Evolutionary conservation across 1,140 invertebrate species (phyloP).

Genomic region (Zelostemma sp.): DNA sequence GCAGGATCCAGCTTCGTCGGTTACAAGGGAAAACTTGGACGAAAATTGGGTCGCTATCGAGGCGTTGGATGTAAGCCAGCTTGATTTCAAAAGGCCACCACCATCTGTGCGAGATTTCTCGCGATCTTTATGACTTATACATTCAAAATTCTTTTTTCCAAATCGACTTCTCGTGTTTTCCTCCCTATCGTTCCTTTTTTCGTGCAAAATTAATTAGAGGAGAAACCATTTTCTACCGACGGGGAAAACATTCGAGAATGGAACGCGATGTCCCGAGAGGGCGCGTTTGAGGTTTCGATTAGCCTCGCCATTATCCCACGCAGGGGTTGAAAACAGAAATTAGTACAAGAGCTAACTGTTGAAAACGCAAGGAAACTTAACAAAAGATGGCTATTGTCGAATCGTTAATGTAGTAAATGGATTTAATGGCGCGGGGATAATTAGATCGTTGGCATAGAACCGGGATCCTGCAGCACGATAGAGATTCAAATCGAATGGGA

Average conservation of each 20-base stretch:
- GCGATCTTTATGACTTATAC: not conserved
- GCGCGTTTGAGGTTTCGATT: no score
- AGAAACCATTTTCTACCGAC: no score
- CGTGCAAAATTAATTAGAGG: not conserved
- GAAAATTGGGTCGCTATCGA: constrained; percentile 34
- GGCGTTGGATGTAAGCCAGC: constrained; percentile 27
- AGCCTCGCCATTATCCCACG: no score
- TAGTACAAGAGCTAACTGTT: constrained; percentile 33
- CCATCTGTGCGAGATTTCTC: constrained; percentile 18
- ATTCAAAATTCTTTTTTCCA: not conserved
- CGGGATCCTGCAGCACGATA: constrained; percentile 54
- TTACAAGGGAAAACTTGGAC: constrained; percentile 9
- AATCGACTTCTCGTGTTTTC: not conserved
- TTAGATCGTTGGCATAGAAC: constrained; percentile 64
- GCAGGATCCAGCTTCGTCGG: not conserved
- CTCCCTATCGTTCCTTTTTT: no score
- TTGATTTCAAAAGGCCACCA: constrained; percentile 29
- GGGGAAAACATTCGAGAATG: no score
- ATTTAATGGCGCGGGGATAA: constrained; percentile 65
- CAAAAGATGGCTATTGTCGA: constrained; percentile 53
- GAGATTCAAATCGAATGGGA: constrained; percentile 50
- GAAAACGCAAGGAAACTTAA: not conserved
- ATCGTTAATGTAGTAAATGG: constrained; percentile 65
- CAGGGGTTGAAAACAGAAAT: not conserved
- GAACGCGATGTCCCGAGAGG: no score